These are phyloP conservation scores for Phaethornis superciliosus DNA, from an alignment of 2,113 vertebrate species.

Conservation along the genomic window DNA sequence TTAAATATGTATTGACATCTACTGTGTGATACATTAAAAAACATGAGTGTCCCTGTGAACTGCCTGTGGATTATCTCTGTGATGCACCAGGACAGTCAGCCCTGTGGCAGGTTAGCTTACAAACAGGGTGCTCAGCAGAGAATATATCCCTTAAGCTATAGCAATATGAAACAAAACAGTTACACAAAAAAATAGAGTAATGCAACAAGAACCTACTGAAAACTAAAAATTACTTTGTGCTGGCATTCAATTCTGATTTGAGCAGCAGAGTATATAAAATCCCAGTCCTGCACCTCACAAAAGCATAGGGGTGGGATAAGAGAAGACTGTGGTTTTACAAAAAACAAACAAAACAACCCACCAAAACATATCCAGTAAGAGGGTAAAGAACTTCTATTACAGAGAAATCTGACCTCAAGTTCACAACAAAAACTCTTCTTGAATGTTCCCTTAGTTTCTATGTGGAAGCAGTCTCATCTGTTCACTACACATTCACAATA, in stretches of 20 bases:
- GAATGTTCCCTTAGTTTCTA: slow-evolving; percentile 14
- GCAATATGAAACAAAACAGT: background rate
- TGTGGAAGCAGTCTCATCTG: background rate
- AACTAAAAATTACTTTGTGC: background rate
- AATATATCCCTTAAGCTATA: background rate
- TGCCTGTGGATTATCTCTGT: background rate
- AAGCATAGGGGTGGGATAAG: slow-evolving; percentile 34
- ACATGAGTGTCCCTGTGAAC: background rate
- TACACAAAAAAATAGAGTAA: background rate
- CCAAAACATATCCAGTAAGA: slow-evolving; percentile 39
- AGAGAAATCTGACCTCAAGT: slow-evolving; percentile 47
- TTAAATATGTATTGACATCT: background rate
- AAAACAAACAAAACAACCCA: background rate
- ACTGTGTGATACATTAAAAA: background rate
- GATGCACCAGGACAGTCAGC: background rate
- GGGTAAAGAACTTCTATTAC: slow-evolving; percentile 20
- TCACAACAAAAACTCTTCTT: slow-evolving; percentile 29
- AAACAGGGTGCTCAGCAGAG: background rate
- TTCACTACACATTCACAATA: background rate
- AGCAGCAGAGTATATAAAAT: background rate
- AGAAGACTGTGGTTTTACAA: slow-evolving; percentile 36
- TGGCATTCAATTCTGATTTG: background rate
- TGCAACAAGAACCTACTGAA: background rate
- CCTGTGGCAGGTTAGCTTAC: background rate
- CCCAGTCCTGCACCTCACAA: background rate